Conservation (phyloP, 2,797 vertebrate species). For the Peromyscus eremicus region DNA sequence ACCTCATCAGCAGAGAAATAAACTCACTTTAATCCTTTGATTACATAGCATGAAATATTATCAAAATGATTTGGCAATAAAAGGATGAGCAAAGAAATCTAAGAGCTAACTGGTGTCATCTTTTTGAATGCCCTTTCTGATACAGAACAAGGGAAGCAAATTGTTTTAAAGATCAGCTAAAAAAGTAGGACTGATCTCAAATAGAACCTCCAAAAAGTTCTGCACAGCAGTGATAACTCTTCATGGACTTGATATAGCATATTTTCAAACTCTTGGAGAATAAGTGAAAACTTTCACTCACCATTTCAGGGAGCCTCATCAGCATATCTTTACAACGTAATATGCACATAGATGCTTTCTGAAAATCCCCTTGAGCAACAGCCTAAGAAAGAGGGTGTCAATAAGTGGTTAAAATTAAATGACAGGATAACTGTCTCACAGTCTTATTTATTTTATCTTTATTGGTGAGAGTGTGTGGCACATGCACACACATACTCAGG, state of each 20-base stretch:
- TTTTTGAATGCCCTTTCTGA: conserved; percentile 47
- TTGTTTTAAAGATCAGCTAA: conserved; percentile 52
- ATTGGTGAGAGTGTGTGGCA: not conserved
- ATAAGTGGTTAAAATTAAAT: conserved; percentile 64
- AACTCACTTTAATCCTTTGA: conserved; percentile 39
- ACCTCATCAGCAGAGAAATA: conserved; percentile 22
- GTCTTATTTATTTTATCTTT: conserved; percentile 29
- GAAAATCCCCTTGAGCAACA: conserved; percentile 91
- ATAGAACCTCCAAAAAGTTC: conserved; percentile 50
- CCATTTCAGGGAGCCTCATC: conserved; percentile 92
- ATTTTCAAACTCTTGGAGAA: conserved; percentile 58
- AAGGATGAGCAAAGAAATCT: conserved; percentile 53
- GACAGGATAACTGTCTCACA: conserved; percentile 53
- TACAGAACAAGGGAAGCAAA: conserved; percentile 53
- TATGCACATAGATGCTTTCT: conserved; percentile 89
- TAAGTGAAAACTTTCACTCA: conserved; percentile 81
- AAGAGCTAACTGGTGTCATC: conserved; percentile 1
- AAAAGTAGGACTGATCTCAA: conserved; percentile 34
- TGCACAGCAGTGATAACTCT: not conserved
- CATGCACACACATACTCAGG: too few species aligned
- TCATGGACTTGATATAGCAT: conserved; percentile 25
- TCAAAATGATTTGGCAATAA: conserved; percentile 59
- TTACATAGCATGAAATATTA: conserved; percentile 52
- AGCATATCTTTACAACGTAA: conserved; percentile 96
- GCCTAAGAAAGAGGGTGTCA: conserved; percentile 89